Evolutionary conservation across 2,888 invertebrate species (phyloP).

Genomic region (Oligia fasciuncula): DNA sequence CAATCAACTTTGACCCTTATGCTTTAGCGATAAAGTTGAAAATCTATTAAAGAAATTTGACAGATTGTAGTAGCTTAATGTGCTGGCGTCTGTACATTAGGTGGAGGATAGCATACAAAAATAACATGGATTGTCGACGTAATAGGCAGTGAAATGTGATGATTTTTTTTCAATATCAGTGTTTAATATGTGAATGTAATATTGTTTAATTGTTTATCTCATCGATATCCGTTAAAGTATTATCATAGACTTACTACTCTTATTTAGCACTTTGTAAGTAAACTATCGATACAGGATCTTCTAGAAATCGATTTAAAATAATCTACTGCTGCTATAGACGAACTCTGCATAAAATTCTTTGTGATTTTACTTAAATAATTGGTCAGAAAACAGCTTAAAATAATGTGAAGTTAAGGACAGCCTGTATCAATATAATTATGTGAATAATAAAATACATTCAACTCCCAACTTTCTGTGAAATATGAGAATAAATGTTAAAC

Average conservation of each 20-base stretch:
- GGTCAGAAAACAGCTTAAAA: neutral
- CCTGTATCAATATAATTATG: neutral
- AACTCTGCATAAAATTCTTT: neutral
- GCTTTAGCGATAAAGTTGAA: too few species aligned
- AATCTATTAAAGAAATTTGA: too few species aligned
- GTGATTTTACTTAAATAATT: neutral
- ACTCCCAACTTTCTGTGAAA: neutral
- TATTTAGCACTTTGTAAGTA: neutral
- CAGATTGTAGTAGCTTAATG: too few species aligned
- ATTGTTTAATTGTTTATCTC: neutral
- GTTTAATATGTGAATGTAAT: conserved; percentile 2
- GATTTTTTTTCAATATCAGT: neutral
- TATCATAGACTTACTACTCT: neutral
- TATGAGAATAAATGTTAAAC: neutral
- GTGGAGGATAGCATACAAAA: conserved; percentile 1
- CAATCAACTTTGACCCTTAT: too few species aligned
- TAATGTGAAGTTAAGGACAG: neutral
- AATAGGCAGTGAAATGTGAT: neutral
- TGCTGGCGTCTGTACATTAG: too few species aligned
- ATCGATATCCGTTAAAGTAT: neutral
- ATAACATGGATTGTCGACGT: neutral
- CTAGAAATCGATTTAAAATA: neutral
- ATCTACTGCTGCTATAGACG: neutral
- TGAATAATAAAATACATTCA: neutral
- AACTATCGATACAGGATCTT: neutral